Evolutionary conservation across 2,113 vertebrate genomes (phyloP).

Genomic region (Colaptes auratus): DNA sequence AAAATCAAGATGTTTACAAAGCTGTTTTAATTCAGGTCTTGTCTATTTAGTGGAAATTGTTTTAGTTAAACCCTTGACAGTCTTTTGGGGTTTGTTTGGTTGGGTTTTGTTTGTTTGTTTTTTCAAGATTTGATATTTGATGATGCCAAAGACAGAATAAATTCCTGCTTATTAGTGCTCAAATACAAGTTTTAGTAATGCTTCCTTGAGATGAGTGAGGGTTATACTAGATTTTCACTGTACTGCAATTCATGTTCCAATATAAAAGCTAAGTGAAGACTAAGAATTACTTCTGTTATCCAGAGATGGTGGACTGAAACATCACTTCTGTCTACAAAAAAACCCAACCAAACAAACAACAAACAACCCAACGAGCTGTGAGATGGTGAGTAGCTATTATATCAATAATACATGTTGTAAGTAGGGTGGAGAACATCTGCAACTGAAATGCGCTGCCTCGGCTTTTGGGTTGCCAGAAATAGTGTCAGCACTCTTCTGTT

Average conservation of each 20-base stretch:
- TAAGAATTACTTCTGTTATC: not conserved
- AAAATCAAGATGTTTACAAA: not conserved
- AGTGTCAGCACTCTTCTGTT: not conserved
- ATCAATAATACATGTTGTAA: not conserved
- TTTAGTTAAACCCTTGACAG: not conserved
- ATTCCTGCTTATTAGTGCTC: not conserved
- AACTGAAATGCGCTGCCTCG: not conserved
- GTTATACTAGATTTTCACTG: not conserved
- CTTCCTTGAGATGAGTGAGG: not conserved
- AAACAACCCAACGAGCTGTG: not conserved
- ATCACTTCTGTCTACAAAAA: not conserved
- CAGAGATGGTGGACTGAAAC: not conserved
- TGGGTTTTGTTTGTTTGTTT: not conserved
- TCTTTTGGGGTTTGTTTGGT: no score
- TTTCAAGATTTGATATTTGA: not conserved
- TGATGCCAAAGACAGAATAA: not conserved
- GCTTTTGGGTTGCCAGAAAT: not conserved
- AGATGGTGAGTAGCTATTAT: not conserved
- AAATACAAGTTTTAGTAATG: not conserved
- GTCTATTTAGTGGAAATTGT: not conserved
- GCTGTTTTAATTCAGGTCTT: not conserved
- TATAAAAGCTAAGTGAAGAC: not conserved
- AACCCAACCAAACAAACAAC: no score
- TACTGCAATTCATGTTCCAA: not conserved
- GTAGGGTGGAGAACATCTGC: not conserved